Conservation (phyloP, 2,888 invertebrate species). For the Hemithea aestivaria region DNA sequence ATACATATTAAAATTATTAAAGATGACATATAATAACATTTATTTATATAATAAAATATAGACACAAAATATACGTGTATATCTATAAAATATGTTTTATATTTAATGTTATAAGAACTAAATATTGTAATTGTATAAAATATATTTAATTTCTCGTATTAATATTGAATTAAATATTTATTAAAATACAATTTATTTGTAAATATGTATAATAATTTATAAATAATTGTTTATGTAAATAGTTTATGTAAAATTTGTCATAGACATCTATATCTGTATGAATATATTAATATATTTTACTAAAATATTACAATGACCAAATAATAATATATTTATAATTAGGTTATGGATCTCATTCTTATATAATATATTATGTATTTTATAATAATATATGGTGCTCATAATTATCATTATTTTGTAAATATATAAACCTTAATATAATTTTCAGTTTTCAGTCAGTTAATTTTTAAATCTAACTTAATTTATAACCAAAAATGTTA, state of each 20-base stretch:
- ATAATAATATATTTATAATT: constrained; percentile 35
- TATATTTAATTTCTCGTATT: constrained; percentile 51
- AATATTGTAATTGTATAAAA: constrained; percentile 41
- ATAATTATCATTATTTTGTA: constrained; percentile 44
- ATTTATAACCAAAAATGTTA: constrained; percentile 50
- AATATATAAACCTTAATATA: constrained; percentile 37
- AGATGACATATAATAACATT: neutral
- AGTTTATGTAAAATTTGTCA: constrained; percentile 10
- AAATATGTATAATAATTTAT: constrained; percentile 28
- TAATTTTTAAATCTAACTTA: constrained; percentile 33
- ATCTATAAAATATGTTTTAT: constrained; percentile 26
- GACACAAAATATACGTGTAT: too few species aligned
- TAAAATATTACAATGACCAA: constrained; percentile 40
- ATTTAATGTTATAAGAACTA: neutral
- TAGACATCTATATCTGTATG: constrained; percentile 1
- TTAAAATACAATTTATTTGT: constrained; percentile 62
- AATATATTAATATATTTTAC: constrained; percentile 29
- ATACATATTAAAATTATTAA: constrained; percentile 4
- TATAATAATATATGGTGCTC: constrained; percentile 25
- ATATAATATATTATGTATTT: constrained; percentile 21
- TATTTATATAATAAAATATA: constrained; percentile 12
- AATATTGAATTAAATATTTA: too few species aligned
- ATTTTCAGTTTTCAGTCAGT: constrained; percentile 28
- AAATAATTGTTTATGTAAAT: constrained; percentile 17
- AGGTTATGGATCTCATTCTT: constrained; percentile 52